Conservation (phyloP, 2,797 vertebrate species). For the Lagorchestes hirsutus region DNA sequence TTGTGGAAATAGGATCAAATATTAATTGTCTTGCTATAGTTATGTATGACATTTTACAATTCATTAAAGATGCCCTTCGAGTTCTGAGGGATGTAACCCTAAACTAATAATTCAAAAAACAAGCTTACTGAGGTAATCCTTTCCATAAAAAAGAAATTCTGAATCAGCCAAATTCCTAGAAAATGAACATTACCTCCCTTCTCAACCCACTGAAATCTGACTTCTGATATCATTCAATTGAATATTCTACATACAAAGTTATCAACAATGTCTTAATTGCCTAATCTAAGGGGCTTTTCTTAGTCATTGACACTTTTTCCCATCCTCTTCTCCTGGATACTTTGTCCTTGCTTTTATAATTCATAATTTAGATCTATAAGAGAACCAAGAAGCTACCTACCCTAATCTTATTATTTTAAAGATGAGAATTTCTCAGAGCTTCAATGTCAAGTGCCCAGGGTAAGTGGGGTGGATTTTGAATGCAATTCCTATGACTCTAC, state of each 20-base stretch:
- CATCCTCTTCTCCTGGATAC: background rate
- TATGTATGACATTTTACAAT: conserved; percentile 52
- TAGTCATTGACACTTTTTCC: background rate
- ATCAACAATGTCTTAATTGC: background rate
- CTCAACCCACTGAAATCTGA: background rate
- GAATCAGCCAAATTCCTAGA: conserved; percentile 19
- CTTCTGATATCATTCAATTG: background rate
- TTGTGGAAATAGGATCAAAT: background rate
- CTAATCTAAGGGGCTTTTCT: background rate
- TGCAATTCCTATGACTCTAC: background rate
- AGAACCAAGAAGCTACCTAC: background rate
- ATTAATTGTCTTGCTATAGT: background rate
- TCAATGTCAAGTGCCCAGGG: background rate
- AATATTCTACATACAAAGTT: background rate
- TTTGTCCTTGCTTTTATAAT: background rate
- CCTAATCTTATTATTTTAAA: background rate
- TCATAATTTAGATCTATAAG: background rate
- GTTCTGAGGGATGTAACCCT: conserved; percentile 55
- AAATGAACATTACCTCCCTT: background rate
- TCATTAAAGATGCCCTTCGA: conserved; percentile 49
- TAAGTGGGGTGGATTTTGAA: background rate
- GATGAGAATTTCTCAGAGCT: background rate
- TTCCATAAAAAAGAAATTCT: conserved; percentile 64
- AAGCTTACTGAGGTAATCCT: conserved; percentile 62
- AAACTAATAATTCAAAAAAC: conserved; percentile 66